Base-by-base conservation (phyloP, 1,140 invertebrate species). In the Tyrophagus putrescentiae region DNA sequence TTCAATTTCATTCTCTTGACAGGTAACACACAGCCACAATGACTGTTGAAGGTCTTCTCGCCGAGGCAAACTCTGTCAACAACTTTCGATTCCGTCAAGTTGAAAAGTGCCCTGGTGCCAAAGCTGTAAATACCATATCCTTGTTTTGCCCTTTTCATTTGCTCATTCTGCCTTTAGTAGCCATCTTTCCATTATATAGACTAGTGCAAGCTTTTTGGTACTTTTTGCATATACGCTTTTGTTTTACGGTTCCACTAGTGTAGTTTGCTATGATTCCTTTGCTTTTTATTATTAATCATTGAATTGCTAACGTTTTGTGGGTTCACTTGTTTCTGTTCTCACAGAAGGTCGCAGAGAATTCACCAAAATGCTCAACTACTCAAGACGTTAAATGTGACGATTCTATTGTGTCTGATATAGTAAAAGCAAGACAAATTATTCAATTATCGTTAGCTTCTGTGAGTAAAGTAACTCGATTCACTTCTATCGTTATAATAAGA, bases 321-420 rank as follows among this genome's bases (percentile, higher is more conserved):
- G 45, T 48, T 7, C 45, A 18, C 23, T 48, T 6, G 7, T 48
- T 48, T 18, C 21, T 39, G 36, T 39, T 39, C 36, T 39, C 36
- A 39, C 36, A 39, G 36, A 18, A 48, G 7, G 45, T 13, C 7
- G 18, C 31, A 48, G 21, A 48, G 21, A 18, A 48, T 25, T 48
- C 45, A 13, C 21, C 45, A 21, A 7, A 6, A 48, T 13, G 9
- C 7, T 48, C 45, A 21, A 48, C 45, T 7, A 6, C 45, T 52
- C 13, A 54, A 27, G 52, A 54, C 25, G 52, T 27, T 3, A 27
- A 54, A 27, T 2, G 27, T 54, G 3, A 54, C 25, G 2, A 54
- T 59, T 59, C 57, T 7, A 45, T 59, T 42, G 57, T 59, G 16
- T 44, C 7, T 44, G 57, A 59, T 59, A 42, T 59, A 59, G 57